Evolutionary conservation across 1,140 invertebrate species (phyloP), one percentile per base, ranked within the genome.

Genomic region (Penaeus chinensis): DNA sequence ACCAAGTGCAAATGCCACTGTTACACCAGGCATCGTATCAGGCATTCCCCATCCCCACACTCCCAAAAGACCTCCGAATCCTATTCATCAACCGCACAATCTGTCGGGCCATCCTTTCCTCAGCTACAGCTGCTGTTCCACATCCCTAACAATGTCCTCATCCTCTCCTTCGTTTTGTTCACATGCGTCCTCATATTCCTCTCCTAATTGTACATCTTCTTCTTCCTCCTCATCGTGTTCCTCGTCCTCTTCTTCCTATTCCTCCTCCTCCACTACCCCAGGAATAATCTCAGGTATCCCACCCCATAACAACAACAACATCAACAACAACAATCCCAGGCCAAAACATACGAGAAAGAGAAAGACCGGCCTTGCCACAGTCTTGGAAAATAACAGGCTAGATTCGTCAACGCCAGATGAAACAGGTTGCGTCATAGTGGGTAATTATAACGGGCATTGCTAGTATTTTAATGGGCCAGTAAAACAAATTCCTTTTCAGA

Each of bases 121-220:
- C 42, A 81, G 66, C 69, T 82, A 77, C 61, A 61, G 20, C 22
- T 24, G 66, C 71, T 82, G 86, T 77, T 87, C 77, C 86, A 89
- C 24, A 54, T 89, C 7, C 66, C 71, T 19, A 85, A 87, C 60
- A 81, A 87, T 76, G 54, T 89, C 69, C 88, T 90, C 79, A 54
- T 82, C 27, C 66, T 82, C 62, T 80, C 77, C 37, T 47, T 86
- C 60, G 92, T 91, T 91, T 91, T 92, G 92, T n/a, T 71, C 65
- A 22, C 24, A 62, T 47, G 27, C 84, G 20, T 63, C 79, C 20
- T 61, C 78, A 19, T 63, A n/a, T 20, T 60, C 47, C 37, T 80
- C 80, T 13, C 37, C 62, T 22, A n/a, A 54, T 60, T 76, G 66
- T 60, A 27, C 79, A 19, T 82, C 79, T 62, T 82, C 61, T 22